phyloP scores from a whole-genome alignment of 2,797 vertebrate genomes.

The Typhlichthys subterraneus region DNA sequence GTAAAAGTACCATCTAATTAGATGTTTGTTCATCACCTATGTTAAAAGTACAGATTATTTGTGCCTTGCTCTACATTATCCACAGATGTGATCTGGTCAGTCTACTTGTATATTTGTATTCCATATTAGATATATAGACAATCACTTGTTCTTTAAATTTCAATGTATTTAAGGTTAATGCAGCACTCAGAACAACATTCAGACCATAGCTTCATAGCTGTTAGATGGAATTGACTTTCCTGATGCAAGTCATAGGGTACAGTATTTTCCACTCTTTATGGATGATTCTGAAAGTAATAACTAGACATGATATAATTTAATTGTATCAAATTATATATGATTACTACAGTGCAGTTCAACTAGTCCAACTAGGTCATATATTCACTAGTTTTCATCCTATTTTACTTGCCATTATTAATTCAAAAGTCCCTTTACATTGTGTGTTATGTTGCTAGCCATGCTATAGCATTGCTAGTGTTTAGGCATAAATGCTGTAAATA shows the following conservation, averaged over 20 bases:
- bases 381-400: too few species aligned
- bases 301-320: not conserved
- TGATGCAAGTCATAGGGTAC: too few species aligned
- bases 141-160: conserved; percentile 10
- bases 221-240: not conserved
- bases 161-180: conserved; percentile 12
- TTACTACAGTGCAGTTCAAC: too few species aligned
- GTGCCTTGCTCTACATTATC: too few species aligned
- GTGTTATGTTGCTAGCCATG: not conserved
- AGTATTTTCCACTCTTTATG: too few species aligned
- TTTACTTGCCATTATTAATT: conserved; percentile 19
- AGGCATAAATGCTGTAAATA: conserved; percentile 8
- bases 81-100: conserved; percentile 5
- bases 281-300: too few species aligned
- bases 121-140: conserved; percentile 1
- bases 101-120: conserved; percentile 20
- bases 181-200: not conserved
- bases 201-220: not conserved
- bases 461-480: conserved; percentile 24
- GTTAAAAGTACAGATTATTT: too few species aligned
- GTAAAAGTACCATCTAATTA: too few species aligned
- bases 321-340: too few species aligned
- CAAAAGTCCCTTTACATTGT: conserved; percentile 10
- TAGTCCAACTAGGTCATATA: too few species aligned
- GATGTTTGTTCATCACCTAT: too few species aligned